Conservation (phyloP, 2,797 vertebrate genomes). For the Mastacembelus armatus region DNA sequence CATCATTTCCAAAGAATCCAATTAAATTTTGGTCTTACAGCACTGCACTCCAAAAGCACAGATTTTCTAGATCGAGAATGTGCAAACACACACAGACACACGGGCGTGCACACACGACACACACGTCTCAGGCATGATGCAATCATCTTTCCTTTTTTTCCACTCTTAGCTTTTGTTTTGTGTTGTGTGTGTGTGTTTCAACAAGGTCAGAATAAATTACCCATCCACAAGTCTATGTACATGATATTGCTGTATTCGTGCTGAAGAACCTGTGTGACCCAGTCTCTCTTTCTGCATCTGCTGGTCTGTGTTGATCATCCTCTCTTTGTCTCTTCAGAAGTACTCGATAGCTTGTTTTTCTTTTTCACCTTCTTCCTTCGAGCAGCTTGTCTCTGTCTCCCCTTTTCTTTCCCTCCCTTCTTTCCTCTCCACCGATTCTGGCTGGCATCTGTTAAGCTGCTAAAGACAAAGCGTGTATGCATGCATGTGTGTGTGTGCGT, state of each 20-base stretch:
- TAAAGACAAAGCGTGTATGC: conserved; percentile 74
- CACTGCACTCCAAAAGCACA: conserved; percentile 73
- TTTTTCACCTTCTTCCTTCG: conserved; percentile 60
- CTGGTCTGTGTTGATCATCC: conserved; percentile 80
- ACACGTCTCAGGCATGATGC: conserved; percentile 8
- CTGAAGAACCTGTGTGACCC: conserved; percentile 50
- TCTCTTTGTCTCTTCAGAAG: conserved; percentile 60
- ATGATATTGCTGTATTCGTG: conserved; percentile 62
- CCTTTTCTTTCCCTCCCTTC: conserved; percentile 72
- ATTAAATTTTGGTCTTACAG: conserved; percentile 78
- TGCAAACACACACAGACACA: conserved; percentile 62
- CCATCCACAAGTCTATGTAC: conserved; percentile 57
- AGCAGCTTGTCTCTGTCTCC: conserved; percentile 66
- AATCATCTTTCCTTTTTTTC: conserved; percentile 33
- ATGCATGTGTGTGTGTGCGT: conserved; percentile 45
- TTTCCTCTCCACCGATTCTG: conserved; percentile 84
- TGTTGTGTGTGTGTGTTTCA: conserved; percentile 34
- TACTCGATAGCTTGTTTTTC: conserved; percentile 65
- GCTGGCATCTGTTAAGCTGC: conserved; percentile 83
- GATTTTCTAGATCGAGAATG: conserved; percentile 72
- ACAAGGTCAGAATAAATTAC: conserved; percentile 44
- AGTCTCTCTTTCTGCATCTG: conserved; percentile 42
- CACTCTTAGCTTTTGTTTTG: conserved; percentile 19
- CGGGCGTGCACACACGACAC: conserved; percentile 16
- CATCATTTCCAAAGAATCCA: conserved; percentile 81